Base-by-base conservation (phyloP, 2,888 invertebrate species). In the Parascotia fuliginaria region DNA sequence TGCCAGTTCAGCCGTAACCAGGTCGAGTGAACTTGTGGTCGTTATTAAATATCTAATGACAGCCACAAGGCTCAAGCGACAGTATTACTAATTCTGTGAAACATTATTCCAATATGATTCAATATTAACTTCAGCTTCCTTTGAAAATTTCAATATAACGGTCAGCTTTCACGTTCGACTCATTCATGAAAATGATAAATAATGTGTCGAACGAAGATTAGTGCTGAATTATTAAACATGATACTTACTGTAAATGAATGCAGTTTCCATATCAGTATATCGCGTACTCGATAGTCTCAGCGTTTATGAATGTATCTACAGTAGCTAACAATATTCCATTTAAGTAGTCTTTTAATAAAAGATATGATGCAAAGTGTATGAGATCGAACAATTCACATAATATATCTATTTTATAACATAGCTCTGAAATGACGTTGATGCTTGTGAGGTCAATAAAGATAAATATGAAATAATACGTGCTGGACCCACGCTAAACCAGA, bases 21-120 rank as follows among this genome's bases (percentile, higher is more conserved):
- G 86, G 77, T 80, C 83, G 73, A 66, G 68, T 77, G 62, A 77
- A 76, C 77, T 76, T 76, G 86, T 67, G 85, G 85, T 75, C 54
- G 43, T 73, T 75, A 77, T 83, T 71, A 63, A 68, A 77, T 89
- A 83, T 82, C 82, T 50, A 60, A 70, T 71, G 75, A 67, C 70
- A 69, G 73, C 77, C 79, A 62, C 79, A 81, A 66, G 49, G 42
- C 31, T 43, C 15, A 11, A 24, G n/a, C n/a, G 29, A 43, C 32
- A 55, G 16, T 29, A 11, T 14, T 14, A 24, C 7, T 9, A 22
- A 40, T 16, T 40, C 15, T 28, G n/a, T 11, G 12, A 37, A 13
- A 22, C 12, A 9, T 37, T 12, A 22, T 9, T 13, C 19, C 9
- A 2, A 11, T 12, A 24, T 24, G 7, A 24, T 24, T 24, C 24